A percentile compares a stretch with the other conserved stretches of the same genome.
Evolutionary conservation across 2,888 invertebrate genomes (phyloP).

Genomic region (Belgica antarctica): DNA sequence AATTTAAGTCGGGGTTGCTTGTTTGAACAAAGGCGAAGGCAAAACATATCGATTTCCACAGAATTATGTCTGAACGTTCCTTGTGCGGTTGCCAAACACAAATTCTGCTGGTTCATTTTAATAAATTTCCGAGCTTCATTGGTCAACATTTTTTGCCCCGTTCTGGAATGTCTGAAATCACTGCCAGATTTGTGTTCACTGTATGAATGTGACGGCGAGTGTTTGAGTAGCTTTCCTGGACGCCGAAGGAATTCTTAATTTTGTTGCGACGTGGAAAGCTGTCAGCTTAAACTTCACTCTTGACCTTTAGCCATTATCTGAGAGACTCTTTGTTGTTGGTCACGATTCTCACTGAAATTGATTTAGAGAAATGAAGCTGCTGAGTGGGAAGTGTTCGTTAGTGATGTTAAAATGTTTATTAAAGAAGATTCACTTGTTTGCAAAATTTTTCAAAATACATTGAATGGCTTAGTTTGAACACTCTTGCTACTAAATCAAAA

Average conservation of each 20-base stretch:
- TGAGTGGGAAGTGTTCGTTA: too few relatives aligned
- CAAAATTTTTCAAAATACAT: too few relatives aligned
- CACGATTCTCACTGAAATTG: too few relatives aligned
- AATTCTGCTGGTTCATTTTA: constrained; percentile 35
- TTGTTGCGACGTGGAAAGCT: neutral
- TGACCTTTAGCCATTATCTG: constrained; percentile 7
- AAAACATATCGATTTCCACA: constrained; percentile 35
- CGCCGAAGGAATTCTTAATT: neutral
- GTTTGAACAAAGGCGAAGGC: neutral
- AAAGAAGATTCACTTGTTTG: too few relatives aligned
- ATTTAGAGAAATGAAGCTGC: too few relatives aligned
- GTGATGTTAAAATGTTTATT: too few relatives aligned
- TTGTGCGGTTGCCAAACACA: too few relatives aligned
- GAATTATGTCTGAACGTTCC: neutral
- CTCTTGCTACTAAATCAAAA: too few relatives aligned
- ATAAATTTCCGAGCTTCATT: constrained; percentile 12
- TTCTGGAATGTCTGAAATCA: constrained; percentile 40
- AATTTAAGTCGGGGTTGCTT: neutral
- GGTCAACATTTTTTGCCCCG: constrained; percentile 35
- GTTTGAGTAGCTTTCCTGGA: neutral
- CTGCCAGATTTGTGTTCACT: constrained; percentile 32
- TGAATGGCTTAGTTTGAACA: too few relatives aligned
- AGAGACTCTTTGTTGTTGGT: too few relatives aligned
- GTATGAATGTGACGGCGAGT: neutral
- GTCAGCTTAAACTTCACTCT: neutral